phyloP scores from a whole-genome alignment of 2,113 vertebrate species.

The Otus sunia region DNA sequence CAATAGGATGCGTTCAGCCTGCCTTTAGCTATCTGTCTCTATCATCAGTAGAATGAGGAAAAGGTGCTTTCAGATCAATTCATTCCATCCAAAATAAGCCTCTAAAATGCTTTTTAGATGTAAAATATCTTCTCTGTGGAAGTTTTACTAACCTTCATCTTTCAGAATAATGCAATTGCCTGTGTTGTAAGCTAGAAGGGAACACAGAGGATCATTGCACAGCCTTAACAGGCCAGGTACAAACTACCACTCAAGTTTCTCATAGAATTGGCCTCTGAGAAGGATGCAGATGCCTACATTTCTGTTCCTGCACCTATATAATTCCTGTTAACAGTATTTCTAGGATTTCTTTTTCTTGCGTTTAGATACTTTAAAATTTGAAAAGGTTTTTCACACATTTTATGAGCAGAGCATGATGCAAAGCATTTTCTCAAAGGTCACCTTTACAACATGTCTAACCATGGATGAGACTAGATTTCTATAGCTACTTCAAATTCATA shows the following conservation, averaged over 20 bases:
- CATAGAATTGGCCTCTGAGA: neutral
- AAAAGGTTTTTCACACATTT: neutral
- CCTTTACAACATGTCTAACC: neutral
- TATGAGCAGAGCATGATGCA: neutral
- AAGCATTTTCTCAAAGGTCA: neutral
- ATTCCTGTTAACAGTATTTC: neutral
- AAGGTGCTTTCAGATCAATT: neutral
- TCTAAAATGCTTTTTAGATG: neutral
- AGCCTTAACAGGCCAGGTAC: neutral
- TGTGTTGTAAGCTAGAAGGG: neutral
- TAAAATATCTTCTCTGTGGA: neutral
- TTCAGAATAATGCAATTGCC: neutral
- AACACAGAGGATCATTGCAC: neutral
- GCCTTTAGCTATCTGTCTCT: neutral
- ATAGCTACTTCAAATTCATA: neutral
- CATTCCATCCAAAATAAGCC: neutral
- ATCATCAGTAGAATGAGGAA: neutral
- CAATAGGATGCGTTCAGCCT: neutral
- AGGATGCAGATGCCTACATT: neutral
- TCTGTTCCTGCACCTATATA: neutral
- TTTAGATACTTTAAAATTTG: neutral
- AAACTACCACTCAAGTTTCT: neutral
- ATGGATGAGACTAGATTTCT: neutral
- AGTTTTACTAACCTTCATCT: neutral
- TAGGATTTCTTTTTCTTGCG: neutral